A percentile compares a stretch with the other conserved stretches of the same genome.
Conservation (phyloP, 2,888 invertebrate genomes). For the Lithophane socia region DNA sequence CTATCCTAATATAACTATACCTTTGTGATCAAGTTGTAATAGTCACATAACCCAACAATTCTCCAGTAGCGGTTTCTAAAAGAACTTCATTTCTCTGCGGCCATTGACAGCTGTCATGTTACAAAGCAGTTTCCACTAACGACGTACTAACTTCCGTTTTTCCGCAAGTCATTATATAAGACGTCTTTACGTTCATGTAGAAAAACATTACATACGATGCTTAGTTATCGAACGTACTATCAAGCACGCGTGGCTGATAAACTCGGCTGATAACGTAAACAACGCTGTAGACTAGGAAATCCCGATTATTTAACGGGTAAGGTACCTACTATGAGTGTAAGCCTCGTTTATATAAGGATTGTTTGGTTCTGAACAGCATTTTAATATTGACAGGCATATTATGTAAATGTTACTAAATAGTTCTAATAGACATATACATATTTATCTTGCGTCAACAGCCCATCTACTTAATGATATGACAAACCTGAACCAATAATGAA, state of each 20-base stretch:
- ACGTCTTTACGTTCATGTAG: slow-evolving; percentile 42
- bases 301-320: slow-evolving; percentile 41
- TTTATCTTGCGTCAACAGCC: not conserved
- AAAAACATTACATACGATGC: slow-evolving; percentile 50
- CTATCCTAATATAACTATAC: not conserved
- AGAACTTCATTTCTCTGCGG: slow-evolving; percentile 10
- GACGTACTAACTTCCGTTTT: slow-evolving; percentile 43
- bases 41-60: not conserved
- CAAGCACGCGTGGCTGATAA: slow-evolving; percentile 62
- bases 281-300: slow-evolving; percentile 45
- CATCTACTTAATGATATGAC: not conserved
- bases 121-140: slow-evolving; percentile 30
- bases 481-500: not conserved
- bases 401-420: not conserved
- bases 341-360: not conserved
- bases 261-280: slow-evolving; percentile 55
- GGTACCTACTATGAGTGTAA: not conserved
- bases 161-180: slow-evolving; percentile 51
- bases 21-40: not conserved
- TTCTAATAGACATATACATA: not conserved
- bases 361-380: not conserved
- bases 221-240: slow-evolving; percentile 56
- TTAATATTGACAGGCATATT: not conserved
- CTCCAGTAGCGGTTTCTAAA: slow-evolving; percentile 8
- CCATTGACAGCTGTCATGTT: slow-evolving; percentile 48